These are phyloP conservation scores for Pelagia noctiluca DNA, from an alignment of 30 jellyfish, hydroid and myxozoan species.

Conservation along the genomic window DNA sequence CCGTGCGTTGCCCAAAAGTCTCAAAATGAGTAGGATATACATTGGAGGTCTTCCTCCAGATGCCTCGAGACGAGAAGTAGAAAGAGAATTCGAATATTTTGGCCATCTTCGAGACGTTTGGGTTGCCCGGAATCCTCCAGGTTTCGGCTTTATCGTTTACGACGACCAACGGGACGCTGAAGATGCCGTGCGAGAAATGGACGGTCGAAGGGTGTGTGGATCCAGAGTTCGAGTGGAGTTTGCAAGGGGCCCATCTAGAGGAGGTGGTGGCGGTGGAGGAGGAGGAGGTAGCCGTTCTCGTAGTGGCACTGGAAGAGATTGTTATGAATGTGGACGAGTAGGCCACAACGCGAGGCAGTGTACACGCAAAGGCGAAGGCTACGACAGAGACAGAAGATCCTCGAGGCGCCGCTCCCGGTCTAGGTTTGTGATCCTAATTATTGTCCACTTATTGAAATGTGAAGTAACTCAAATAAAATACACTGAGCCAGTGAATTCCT, in stretches of 20 bases:
- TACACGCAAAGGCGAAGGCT: conserved; percentile 86
- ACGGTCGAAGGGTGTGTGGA: conserved; percentile 96
- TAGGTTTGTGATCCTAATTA: conserved; percentile 44
- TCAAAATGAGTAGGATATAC: conserved; percentile 87
- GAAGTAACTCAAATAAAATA: no score
- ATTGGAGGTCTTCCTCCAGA: conserved; percentile 98
- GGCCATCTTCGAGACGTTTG: conserved; percentile 97
- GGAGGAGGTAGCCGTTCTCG: conserved; percentile 61
- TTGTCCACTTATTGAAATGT: no score
- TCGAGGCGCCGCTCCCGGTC: conserved; percentile 71
- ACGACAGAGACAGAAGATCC: conserved; percentile 63
- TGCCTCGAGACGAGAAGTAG: conserved; percentile 97
- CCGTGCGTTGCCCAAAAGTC: not conserved
- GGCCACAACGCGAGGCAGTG: conserved; percentile 88
- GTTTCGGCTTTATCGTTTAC: conserved; percentile 93
- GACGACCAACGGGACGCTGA: conserved; percentile 99
- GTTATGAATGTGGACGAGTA: conserved; percentile 93
- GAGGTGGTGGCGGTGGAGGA: conserved; percentile 82
- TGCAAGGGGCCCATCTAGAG: conserved; percentile 95
- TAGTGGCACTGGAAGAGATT: conserved; percentile 70
- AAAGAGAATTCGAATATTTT: conserved; percentile 90
- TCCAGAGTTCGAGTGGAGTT: conserved; percentile 90
- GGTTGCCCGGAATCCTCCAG: conserved; percentile 99
- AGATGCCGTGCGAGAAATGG: conserved; percentile 99
- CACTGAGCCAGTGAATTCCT: no score